Evolutionary conservation across 2,113 vertebrate species (phyloP).

Genomic region (Plotosus lineatus): DNA sequence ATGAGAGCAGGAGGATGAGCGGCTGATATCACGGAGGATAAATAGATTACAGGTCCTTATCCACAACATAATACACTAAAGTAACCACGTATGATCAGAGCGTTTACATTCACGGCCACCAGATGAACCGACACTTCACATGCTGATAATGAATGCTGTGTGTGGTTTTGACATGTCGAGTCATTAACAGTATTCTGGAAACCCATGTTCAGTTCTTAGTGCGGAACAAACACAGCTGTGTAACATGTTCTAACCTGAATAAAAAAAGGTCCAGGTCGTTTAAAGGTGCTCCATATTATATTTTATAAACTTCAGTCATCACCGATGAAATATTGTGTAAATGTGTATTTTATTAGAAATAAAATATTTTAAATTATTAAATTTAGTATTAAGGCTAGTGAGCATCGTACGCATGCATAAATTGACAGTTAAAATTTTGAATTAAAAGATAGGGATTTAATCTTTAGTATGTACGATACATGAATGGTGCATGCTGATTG

Average conservation of each 20-base stretch:
- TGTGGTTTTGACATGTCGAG: background rate
- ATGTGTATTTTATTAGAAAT: no score
- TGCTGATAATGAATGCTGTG: background rate
- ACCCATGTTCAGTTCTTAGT: background rate
- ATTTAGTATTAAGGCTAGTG: no score
- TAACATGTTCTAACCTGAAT: background rate
- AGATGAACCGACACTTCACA: background rate
- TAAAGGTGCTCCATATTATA: background rate
- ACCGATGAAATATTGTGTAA: no score
- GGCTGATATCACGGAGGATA: background rate
- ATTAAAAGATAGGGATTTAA: no score
- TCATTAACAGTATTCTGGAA: background rate
- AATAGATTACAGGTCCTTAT: background rate
- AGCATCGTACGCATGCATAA: no score
- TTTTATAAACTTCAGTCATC: background rate
- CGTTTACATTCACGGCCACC: no score
- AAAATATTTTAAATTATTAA: no score
- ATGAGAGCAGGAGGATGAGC: background rate
- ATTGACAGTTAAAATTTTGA: no score
- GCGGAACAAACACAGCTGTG: background rate
- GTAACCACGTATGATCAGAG: constrained; percentile 1
- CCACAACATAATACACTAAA: background rate
- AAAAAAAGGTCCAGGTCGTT: background rate
- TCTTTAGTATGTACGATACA: no score
- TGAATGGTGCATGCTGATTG: no score